Evolutionary conservation across 1,140 invertebrate species (phyloP), one percentile per base, ranked within the genome.

Genomic region (Liolophura sinensis): DNA sequence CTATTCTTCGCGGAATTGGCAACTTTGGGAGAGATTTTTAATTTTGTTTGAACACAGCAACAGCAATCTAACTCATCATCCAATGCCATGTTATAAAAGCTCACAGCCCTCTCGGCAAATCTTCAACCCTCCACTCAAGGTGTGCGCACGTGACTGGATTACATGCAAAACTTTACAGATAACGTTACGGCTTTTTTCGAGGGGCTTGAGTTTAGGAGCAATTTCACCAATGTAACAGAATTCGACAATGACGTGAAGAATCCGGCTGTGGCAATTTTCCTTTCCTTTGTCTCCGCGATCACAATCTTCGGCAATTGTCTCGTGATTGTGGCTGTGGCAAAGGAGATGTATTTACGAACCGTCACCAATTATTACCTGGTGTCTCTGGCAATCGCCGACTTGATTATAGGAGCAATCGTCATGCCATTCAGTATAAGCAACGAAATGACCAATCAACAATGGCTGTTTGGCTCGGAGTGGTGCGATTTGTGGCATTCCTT

Each of bases 281-380:
- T 84, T 31, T 70, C 74, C 1, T 61, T 75, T 11, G 94, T 95
- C 71, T 94, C 95, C 61, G 78, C 94, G 47, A 90, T 92, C 54
- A 93, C 94, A 0, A 88, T 96, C 16, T 85, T 76, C 20, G 96
- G 96, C 20, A 99, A 99, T 85, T 89, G 95, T 52, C 86, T 99
- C 62, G 97, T 99, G 4, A 97, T 99, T 69, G 86, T 97, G 14
- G 95, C 95, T 70, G 96, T 99, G 11, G 97, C 96, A 81, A 97
- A 93, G 5, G 96, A 98, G 82, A 90, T 94, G 76, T 96, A 96
- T 7, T 86, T 99, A n/a, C 88, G 96, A 63, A 97, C 96, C 66
- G 96, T 98, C 1, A 96, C 98, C 77, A 99, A 99, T 85, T 98
- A 97, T 85, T 97, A 98, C 83, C 94, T 99, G 72, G 95, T 99